Percentiles rank a stretch among this genome's conserved stretches.
Evolutionary conservation across 2,888 invertebrate species (phyloP).

Genomic region (Trissonchulus latispiculum): DNA sequence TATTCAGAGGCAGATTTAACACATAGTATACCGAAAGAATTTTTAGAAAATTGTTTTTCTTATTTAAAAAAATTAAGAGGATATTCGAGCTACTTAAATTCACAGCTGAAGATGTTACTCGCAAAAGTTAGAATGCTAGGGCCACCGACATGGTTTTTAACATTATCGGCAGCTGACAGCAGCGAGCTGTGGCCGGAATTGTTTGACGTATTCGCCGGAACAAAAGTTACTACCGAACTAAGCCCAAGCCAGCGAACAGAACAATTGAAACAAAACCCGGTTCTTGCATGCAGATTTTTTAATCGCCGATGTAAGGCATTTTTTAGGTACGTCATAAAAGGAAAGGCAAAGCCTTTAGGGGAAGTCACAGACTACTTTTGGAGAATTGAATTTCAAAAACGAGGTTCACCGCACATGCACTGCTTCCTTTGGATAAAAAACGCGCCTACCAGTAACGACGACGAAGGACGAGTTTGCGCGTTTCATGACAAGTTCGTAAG

Average conservation of each 20-base stretch:
- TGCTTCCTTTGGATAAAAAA: neutral
- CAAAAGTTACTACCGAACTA: neutral
- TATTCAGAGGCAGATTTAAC: neutral
- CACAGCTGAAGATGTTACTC: neutral
- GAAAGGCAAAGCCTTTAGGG: neutral
- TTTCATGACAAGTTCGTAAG: neutral
- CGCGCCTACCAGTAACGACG: neutral
- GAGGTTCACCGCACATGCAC: constrained; percentile 2
- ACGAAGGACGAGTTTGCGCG: neutral
- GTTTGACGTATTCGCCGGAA: neutral
- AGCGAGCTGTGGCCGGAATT: neutral
- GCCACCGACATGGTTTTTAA: constrained; percentile 11
- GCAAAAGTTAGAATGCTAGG: constrained; percentile 4
- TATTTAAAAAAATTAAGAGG: neutral
- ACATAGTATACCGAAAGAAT: neutral
- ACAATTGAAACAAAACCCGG: neutral
- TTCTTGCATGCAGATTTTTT: neutral
- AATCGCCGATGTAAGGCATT: neutral
- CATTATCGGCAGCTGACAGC: neutral
- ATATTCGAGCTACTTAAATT: neutral
- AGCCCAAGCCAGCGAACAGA: neutral
- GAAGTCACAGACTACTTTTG: neutral
- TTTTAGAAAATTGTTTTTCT: neutral
- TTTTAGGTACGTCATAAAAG: neutral
- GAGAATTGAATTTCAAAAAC: constrained; percentile 7